These are phyloP conservation scores for Stenichneumon culpator DNA, from an alignment of 2,888 invertebrate species.

Conservation along the genomic window DNA sequence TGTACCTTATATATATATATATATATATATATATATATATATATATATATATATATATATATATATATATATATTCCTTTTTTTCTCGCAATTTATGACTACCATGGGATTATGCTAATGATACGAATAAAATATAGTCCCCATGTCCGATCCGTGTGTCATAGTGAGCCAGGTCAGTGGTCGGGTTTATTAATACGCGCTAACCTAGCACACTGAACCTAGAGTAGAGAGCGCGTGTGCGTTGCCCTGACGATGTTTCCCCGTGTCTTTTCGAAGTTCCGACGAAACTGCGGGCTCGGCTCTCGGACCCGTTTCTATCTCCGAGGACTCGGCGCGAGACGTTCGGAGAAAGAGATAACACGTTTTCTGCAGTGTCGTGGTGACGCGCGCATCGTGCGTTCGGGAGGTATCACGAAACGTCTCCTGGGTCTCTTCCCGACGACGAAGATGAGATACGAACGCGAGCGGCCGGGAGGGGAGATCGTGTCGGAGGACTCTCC, in stretches of 20 bases:
- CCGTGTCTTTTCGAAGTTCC: conserved; percentile 49
- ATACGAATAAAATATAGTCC: conserved; percentile 5
- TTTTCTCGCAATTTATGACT: conserved; percentile 18
- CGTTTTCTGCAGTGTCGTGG: neutral
- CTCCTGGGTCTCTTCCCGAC: conserved; percentile 21
- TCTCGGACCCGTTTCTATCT: neutral
- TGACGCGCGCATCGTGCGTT: conserved; percentile 29
- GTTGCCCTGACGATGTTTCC: conserved; percentile 41
- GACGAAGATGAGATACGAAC: conserved; percentile 15
- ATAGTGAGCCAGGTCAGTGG: conserved; percentile 66
- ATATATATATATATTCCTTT: neutral
- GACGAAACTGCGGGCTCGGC: conserved; percentile 25
- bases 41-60: neutral
- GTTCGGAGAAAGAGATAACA: conserved; percentile 5
- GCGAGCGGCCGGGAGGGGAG: conserved; percentile 37
- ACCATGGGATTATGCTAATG: conserved; percentile 23
- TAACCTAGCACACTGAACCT: conserved; percentile 66
- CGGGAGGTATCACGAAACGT: conserved; percentile 26
- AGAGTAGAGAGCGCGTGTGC: conserved; percentile 50
- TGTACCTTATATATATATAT: too few species aligned
- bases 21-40: neutral
- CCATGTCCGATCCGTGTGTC: conserved; percentile 15
- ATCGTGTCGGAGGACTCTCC: neutral
- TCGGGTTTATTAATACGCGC: conserved; percentile 67
- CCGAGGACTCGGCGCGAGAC: neutral